Evolutionary conservation across 2,888 invertebrate genomes (phyloP).

Genomic region (Tachina fera): DNA sequence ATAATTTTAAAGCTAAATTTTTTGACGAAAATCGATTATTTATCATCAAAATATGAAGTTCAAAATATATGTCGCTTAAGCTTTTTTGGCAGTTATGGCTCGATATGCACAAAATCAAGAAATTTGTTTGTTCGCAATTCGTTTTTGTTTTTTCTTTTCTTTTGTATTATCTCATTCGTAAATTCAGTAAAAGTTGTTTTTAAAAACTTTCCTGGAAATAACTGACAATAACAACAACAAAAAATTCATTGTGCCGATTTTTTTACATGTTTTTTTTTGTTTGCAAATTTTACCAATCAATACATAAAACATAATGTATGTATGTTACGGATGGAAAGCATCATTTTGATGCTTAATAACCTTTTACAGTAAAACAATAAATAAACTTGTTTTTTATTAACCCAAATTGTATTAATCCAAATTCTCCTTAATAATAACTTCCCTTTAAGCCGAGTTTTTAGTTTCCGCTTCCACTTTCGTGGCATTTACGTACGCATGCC

Average conservation of each 20-base stretch:
- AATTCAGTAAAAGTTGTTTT: slow-evolving; percentile 42
- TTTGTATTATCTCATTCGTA: slow-evolving; percentile 30
- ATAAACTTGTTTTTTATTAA: slow-evolving; percentile 51
- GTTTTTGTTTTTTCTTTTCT: not conserved
- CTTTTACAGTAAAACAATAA: slow-evolving; percentile 8
- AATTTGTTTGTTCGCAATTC: not conserved
- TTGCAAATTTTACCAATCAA: not conserved
- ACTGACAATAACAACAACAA: not conserved
- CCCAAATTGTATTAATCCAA: slow-evolving; percentile 31
- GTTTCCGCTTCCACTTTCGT: slow-evolving; percentile 18
- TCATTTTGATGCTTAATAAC: not conserved
- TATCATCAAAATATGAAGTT: too few relatives aligned
- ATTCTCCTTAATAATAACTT: slow-evolving; percentile 30
- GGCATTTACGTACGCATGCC: slow-evolving; percentile 55
- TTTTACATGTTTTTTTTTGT: not conserved
- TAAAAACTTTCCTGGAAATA: not conserved
- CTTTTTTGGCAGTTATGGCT: too few relatives aligned
- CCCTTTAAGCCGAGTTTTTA: not conserved
- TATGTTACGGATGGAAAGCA: slow-evolving; percentile 2
- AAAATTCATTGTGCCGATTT: not conserved
- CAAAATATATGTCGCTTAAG: too few relatives aligned
- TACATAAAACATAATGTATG: not conserved
- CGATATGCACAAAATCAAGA: not conserved
- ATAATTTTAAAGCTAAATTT: too few relatives aligned
- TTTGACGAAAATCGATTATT: too few relatives aligned